These are phyloP conservation scores for Eleutherodactylus coqui DNA, from an alignment of 2,797 vertebrate genomes.

Conservation along the genomic window DNA sequence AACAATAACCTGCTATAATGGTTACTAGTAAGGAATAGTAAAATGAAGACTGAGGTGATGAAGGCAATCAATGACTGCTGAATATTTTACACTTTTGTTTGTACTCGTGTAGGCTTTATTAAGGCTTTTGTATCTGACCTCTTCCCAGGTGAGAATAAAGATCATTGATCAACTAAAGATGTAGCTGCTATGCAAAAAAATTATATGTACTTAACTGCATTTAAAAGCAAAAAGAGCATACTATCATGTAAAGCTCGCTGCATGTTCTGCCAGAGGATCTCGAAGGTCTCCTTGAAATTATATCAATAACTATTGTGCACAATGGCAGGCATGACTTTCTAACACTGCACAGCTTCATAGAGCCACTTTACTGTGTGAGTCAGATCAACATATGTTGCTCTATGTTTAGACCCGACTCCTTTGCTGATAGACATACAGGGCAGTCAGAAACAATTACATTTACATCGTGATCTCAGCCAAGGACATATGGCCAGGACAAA, in stretches of 20 bases:
- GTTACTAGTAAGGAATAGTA: too few species aligned
- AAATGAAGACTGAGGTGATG: too few species aligned
- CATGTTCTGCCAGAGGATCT: not conserved
- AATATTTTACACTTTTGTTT: too few species aligned
- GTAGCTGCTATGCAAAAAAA: not conserved
- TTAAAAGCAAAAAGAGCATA: not conserved
- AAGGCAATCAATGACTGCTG: too few species aligned
- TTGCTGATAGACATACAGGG: slow-evolving; percentile 54
- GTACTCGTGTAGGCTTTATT: too few species aligned
- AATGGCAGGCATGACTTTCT: slow-evolving; percentile 27
- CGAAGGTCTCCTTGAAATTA: slow-evolving; percentile 11
- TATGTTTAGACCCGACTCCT: slow-evolving; percentile 56
- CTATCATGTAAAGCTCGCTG: not conserved
- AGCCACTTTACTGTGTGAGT: slow-evolving; percentile 46
- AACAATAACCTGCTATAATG: too few species aligned
- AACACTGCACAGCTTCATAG: slow-evolving; percentile 21
- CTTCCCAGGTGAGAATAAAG: too few species aligned
- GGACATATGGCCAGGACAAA: slow-evolving; percentile 59
- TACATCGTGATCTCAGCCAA: slow-evolving; percentile 58
- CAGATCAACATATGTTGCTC: slow-evolving; percentile 58
- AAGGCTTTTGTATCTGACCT: too few species aligned
- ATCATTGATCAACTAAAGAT: too few species aligned
- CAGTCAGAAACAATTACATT: slow-evolving; percentile 61
- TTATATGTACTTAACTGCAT: not conserved
- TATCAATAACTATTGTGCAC: slow-evolving; percentile 39